These are phyloP conservation scores for Xyrichtys novacula DNA, from an alignment of 2,797 vertebrate species.

Conservation along the genomic window DNA sequence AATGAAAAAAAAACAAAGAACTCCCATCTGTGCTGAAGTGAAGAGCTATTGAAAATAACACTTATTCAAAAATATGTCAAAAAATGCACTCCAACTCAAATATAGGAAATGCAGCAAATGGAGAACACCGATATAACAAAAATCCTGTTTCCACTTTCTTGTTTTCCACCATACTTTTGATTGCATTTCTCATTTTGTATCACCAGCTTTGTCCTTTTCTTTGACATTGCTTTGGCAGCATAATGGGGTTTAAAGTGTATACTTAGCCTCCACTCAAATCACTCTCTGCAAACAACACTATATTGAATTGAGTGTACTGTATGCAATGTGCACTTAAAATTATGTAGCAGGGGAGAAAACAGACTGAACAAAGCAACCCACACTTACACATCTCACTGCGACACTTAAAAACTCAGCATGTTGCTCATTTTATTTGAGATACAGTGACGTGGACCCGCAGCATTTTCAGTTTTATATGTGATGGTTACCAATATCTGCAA, in stretches of 20 bases:
- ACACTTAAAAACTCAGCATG: conserved; percentile 4
- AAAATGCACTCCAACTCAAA: conserved; percentile 28
- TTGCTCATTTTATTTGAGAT: conserved; percentile 13
- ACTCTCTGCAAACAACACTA: conserved; percentile 19
- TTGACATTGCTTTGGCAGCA: conserved; percentile 37
- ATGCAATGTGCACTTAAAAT: conserved; percentile 23
- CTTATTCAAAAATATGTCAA: conserved; percentile 28
- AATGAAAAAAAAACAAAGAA: conserved; percentile 34
- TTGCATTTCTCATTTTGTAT: conserved; percentile 27
- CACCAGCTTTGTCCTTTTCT: conserved; percentile 34
- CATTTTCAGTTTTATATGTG: neutral
- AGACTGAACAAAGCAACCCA: conserved; percentile 12
- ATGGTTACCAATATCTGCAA: conserved; percentile 3
- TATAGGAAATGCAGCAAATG: conserved; percentile 20
- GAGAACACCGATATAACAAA: conserved; percentile 11
- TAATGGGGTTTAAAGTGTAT: conserved; percentile 29
- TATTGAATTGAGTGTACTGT: conserved; percentile 8
- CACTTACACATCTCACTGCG: conserved; percentile 6
- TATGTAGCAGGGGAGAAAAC: conserved; percentile 1
- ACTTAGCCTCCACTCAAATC: conserved; percentile 23
- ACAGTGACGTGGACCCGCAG: neutral
- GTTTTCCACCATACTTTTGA: conserved; percentile 9
- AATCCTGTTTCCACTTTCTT: neutral
- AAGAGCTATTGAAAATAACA: conserved; percentile 23
- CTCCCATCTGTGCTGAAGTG: conserved; percentile 33